Conservation (phyloP, 2,113 vertebrate species). For the Peromyscus californicus region DNA sequence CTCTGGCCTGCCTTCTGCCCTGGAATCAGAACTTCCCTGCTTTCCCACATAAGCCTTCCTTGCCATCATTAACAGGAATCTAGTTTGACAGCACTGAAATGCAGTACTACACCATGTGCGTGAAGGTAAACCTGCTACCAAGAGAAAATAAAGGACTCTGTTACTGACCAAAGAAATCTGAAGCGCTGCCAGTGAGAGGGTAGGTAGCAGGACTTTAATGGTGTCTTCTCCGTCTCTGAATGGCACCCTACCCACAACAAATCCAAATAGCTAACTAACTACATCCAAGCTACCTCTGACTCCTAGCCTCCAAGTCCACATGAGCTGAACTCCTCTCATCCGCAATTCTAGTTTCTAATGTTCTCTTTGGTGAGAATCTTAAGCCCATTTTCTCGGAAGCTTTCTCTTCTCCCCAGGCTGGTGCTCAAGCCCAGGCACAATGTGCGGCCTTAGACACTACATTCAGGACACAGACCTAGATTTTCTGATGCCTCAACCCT, state of each 20-base stretch:
- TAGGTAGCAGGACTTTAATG: background rate
- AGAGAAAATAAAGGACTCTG: background rate
- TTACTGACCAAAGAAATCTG: background rate
- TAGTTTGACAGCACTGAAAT: background rate
- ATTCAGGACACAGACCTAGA: background rate
- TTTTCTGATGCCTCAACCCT: background rate
- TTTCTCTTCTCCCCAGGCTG: background rate
- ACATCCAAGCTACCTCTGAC: background rate
- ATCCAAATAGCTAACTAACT: background rate
- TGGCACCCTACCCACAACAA: background rate
- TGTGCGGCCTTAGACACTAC: background rate
- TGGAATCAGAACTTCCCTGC: background rate
- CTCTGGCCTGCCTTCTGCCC: background rate
- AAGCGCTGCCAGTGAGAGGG: background rate
- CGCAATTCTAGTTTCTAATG: background rate
- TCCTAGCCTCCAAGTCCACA: background rate
- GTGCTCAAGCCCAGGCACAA: background rate
- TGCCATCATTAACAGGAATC: background rate
- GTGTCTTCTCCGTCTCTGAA: too few relatives aligned
- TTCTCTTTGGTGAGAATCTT: background rate
- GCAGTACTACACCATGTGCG: background rate
- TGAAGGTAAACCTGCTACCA: background rate
- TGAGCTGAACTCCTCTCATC: rapidly evolving
- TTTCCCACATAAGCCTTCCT: background rate
- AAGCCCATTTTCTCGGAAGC: background rate